phyloP scores from a whole-genome alignment of 2,113 vertebrate species.

The Tenebrosternarchus preto region DNA sequence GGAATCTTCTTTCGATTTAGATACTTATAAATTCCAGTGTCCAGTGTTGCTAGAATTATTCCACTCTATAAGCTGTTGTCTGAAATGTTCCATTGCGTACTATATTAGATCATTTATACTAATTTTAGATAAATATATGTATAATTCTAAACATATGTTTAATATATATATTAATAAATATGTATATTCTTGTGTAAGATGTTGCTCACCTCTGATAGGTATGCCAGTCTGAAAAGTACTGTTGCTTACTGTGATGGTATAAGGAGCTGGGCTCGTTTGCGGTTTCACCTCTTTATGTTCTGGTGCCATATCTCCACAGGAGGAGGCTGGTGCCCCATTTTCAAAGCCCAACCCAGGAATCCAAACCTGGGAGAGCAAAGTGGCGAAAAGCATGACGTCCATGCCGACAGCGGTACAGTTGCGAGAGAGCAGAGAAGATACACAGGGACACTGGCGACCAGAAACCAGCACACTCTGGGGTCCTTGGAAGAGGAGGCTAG shows the following conservation, averaged over 20 bases:
- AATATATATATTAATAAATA: too few relatives aligned
- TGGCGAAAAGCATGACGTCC: not conserved
- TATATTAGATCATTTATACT: too few relatives aligned
- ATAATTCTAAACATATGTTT: too few relatives aligned
- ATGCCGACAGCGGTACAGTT: conserved; percentile 3
- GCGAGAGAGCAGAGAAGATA: not conserved
- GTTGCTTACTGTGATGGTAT: conserved; percentile 43
- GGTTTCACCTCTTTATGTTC: conserved; percentile 39
- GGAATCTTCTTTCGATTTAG: too few relatives aligned
- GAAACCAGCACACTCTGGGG: not conserved
- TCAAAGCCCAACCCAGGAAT: not conserved
- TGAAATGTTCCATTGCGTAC: conserved; percentile 36
- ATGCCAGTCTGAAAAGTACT: conserved; percentile 39
- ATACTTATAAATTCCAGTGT: too few relatives aligned
- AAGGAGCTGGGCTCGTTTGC: conserved; percentile 45
- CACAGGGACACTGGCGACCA: not conserved
- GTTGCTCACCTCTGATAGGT: conserved; percentile 42
- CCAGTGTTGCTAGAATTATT: too few relatives aligned
- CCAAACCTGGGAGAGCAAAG: conserved; percentile 22
- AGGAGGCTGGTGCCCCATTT: conserved; percentile 44
- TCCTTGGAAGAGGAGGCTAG: not conserved
- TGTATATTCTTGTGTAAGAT: not conserved
- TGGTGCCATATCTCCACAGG: conserved; percentile 54
- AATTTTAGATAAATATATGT: too few relatives aligned
- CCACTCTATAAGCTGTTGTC: not conserved